Evolutionary conservation across 2,113 vertebrate species (phyloP).

Genomic region (Phaethornis superciliosus): DNA sequence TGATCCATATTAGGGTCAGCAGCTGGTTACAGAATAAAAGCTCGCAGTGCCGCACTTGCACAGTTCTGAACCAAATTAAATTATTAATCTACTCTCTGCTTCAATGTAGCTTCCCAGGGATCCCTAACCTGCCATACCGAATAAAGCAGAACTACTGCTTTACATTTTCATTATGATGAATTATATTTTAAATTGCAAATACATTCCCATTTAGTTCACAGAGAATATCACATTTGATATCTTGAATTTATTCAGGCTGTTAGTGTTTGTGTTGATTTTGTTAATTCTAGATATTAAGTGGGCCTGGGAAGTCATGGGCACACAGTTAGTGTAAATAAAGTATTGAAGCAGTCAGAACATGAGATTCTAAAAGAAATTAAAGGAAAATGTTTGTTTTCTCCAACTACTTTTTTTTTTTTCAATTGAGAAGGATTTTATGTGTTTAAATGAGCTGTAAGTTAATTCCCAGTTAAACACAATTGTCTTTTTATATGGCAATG

Average conservation of each 20-base stretch:
- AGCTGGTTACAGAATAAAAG: conserved; percentile 87
- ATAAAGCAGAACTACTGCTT: conserved; percentile 97
- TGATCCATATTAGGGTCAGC: conserved; percentile 92
- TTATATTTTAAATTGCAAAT: conserved; percentile 98
- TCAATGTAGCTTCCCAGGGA: conserved; percentile 91
- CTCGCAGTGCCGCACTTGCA: conserved; percentile 73
- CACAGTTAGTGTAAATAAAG: background rate
- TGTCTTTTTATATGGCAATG: background rate
- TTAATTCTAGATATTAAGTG: conserved; percentile 50
- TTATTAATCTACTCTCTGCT: conserved; percentile 97
- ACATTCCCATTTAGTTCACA: conserved; percentile 72
- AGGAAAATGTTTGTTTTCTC: background rate
- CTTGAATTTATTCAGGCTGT: conserved; percentile 58
- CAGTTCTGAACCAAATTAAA: conserved; percentile 94
- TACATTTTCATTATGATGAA: conserved; percentile 99
- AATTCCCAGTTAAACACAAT: conserved; percentile 2
- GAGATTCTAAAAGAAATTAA: background rate
- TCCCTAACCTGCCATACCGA: conserved; percentile 95
- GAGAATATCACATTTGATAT: conserved; percentile 31
- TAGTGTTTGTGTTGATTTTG: conserved; percentile 66
- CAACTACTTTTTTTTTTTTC: background rate
- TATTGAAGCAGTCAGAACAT: background rate
- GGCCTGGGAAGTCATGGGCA: background rate
- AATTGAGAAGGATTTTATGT: background rate
- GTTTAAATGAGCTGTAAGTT: background rate